These are phyloP conservation scores for Phoebastria nigripes DNA, from an alignment of 2,797 vertebrate species.

Conservation along the genomic window DNA sequence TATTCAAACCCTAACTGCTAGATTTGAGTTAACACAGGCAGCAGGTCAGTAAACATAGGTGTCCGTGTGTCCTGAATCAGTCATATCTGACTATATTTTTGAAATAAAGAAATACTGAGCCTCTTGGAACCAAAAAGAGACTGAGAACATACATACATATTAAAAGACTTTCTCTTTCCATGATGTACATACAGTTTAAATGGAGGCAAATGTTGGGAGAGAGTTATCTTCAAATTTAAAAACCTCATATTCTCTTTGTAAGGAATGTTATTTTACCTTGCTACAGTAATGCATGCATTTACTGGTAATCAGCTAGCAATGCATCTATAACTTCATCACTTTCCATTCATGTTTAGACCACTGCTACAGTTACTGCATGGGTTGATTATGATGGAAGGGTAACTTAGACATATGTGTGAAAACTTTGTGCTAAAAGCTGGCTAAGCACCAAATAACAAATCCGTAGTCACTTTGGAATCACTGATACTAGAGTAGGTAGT, in stretches of 20 bases:
- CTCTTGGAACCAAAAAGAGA: background rate
- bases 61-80: background rate
- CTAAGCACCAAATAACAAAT: background rate
- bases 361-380: background rate
- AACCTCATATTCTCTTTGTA: rapidly evolving
- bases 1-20: background rate
- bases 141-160: background rate
- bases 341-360: background rate
- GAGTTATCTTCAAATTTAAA: background rate
- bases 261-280: background rate
- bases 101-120: background rate
- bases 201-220: background rate
- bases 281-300: background rate
- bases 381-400: background rate
- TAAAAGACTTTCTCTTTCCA: background rate
- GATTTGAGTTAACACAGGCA: background rate
- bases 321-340: background rate
- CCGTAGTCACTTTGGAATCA: background rate
- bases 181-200: background rate
- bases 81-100: background rate
- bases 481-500: background rate
- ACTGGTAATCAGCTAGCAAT: background rate
- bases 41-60: background rate
- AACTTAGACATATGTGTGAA: background rate
- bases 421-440: background rate